Conservation (phyloP, 2,888 invertebrate species). For the Orthosia gracilis region DNA sequence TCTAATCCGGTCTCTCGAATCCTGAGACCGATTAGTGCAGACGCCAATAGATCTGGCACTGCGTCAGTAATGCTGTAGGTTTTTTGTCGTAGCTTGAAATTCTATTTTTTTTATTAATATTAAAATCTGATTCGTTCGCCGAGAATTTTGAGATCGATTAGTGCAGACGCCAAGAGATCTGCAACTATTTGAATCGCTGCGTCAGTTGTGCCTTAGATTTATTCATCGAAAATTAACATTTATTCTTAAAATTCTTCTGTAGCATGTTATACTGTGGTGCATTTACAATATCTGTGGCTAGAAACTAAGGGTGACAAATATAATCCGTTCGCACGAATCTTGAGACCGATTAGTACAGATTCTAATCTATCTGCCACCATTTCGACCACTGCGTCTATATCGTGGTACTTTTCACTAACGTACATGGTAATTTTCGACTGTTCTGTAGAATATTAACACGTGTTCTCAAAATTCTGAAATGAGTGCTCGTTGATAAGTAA, state of each 20-base stretch:
- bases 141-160: not conserved
- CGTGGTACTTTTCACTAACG: too few species aligned
- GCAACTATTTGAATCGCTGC: not conserved
- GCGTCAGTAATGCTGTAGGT: not conserved
- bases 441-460: not conserved
- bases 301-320: too few species aligned
- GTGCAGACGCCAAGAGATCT: slow-evolving; percentile 3
- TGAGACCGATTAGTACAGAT: too few species aligned
- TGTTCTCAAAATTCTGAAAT: not conserved
- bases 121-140: not conserved
- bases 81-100: slow-evolving; percentile 3
- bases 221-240: not conserved
- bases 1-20: not conserved
- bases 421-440: too few species aligned
- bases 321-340: too few species aligned
- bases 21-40: not conserved
- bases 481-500: too few species aligned
- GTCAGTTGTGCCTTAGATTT: not conserved
- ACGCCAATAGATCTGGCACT: slow-evolving; percentile 8
- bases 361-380: not conserved
- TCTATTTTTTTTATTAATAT: not conserved
- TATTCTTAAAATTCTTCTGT: too few species aligned
- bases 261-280: too few species aligned
- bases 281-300: too few species aligned
- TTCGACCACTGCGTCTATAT: not conserved